A percentile compares a stretch with the other conserved stretches of the same genome.
phyloP scores from a whole-genome alignment of 2,797 vertebrate genomes.

The Notolabrus celidotus region DNA sequence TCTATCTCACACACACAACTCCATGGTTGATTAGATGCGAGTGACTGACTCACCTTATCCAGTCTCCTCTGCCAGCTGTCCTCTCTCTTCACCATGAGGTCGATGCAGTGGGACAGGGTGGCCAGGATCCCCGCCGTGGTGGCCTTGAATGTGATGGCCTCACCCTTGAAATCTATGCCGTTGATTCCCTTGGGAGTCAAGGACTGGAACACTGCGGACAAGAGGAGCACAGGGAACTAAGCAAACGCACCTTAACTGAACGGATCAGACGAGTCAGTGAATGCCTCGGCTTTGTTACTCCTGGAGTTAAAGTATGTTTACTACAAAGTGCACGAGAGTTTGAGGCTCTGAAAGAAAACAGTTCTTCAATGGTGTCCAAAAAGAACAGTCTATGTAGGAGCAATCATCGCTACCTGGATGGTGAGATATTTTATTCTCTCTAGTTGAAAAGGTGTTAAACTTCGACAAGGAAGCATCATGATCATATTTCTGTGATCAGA shows the following conservation, averaged over 20 bases:
- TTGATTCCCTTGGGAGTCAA: conserved; percentile 90
- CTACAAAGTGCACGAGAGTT: too few species aligned
- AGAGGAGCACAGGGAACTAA: neutral
- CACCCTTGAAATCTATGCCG: conserved; percentile 98
- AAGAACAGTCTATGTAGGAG: too few species aligned
- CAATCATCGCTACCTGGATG: too few species aligned
- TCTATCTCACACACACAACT: too few species aligned
- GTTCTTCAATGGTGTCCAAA: too few species aligned
- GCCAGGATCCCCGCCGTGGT: conserved; percentile 97
- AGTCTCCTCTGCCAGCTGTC: conserved; percentile 97
- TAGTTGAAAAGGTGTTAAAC: too few species aligned
- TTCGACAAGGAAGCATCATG: too few species aligned
- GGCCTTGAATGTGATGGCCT: conserved; percentile 99
- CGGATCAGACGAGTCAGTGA: neutral
- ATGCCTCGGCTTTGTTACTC: too few species aligned
- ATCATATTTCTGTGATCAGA: too few species aligned
- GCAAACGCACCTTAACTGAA: neutral
- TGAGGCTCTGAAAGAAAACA: too few species aligned
- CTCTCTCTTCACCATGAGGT: conserved; percentile 97
- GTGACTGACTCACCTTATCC: conserved; percentile 90
- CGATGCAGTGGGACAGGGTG: conserved; percentile 97
- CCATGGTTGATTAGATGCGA: neutral
- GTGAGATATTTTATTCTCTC: too few species aligned
- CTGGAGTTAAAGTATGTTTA: too few species aligned
- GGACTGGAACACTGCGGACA: conserved; percentile 85